A percentile compares a stretch with the other conserved stretches of the same genome.
phyloP scores from a whole-genome alignment of 2,797 vertebrate genomes.

The Ciconia nigra region DNA sequence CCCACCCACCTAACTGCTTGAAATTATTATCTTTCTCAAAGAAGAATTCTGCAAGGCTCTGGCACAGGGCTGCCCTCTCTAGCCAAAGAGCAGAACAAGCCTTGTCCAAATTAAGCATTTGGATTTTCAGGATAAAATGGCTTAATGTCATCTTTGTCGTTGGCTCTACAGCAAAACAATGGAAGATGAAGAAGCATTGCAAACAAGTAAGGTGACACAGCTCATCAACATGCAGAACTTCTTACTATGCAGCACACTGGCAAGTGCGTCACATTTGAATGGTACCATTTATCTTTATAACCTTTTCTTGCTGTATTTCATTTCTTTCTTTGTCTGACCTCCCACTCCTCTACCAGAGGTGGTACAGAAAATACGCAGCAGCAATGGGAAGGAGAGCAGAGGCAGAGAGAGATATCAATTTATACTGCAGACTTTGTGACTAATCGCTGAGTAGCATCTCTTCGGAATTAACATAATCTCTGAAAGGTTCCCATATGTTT shows the following conservation, averaged over 20 bases:
- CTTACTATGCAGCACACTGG: not conserved
- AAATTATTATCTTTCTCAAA: not conserved
- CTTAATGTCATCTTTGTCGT: not conserved
- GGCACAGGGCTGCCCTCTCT: not conserved
- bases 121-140: not conserved
- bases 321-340: not conserved
- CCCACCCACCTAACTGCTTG: not conserved
- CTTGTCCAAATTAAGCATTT: not conserved
- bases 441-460: not conserved
- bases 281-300: not conserved
- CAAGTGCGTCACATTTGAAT: not conserved
- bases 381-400: not conserved
- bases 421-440: not conserved
- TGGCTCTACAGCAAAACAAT: not conserved
- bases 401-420: not conserved
- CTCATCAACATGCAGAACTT: not conserved
- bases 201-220: not conserved
- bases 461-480: constrained; percentile 11
- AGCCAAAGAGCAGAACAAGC: not conserved
- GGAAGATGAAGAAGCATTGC: not conserved
- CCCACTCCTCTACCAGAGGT: not conserved
- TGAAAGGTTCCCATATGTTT: constrained; percentile 4
- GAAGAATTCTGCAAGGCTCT: not conserved
- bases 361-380: not conserved
- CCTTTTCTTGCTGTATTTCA: not conserved